Percentiles rank a stretch among this genome's conserved stretches.
Conservation (phyloP, 1,140 invertebrate species). For the Drosophila pachea region DNA sequence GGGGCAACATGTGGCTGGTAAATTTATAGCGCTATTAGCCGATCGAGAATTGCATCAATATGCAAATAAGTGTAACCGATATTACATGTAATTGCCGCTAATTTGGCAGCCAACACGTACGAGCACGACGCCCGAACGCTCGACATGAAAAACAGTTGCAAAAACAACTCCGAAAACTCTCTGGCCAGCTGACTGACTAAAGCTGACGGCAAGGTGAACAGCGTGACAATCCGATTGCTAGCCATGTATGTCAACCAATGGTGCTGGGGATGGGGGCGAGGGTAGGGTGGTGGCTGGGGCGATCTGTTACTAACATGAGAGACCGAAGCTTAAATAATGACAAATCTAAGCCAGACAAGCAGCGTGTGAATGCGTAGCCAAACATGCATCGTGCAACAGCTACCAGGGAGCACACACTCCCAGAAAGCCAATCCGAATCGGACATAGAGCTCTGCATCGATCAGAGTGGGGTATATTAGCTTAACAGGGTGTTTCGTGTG, state of each 20-base stretch:
- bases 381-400: constrained; percentile 25
- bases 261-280: too few relatives aligned
- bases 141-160: constrained; percentile 65
- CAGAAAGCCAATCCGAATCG: not conserved
- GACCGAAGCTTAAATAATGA: constrained; percentile 55
- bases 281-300: not conserved
- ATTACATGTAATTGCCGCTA: constrained; percentile 78
- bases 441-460: not conserved
- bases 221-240: constrained; percentile 59
- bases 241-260: not conserved
- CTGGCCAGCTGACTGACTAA: constrained; percentile 66
- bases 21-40: constrained; percentile 74
- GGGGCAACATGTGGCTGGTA: constrained; percentile 62
- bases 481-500: not conserved
- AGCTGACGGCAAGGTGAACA: constrained; percentile 67
- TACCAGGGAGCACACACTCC: not conserved
- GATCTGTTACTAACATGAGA: constrained; percentile 8
- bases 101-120: constrained; percentile 77
- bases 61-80: constrained; percentile 75
- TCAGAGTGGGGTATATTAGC: not conserved
- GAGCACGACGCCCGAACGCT: constrained; percentile 56
- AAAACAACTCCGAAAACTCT: constrained; percentile 40
- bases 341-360: constrained; percentile 59
- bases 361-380: constrained; percentile 63
- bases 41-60: constrained; percentile 73